Evolutionary conservation across 2,888 invertebrate species (phyloP).

Genomic region (Spicauda simplicius): DNA sequence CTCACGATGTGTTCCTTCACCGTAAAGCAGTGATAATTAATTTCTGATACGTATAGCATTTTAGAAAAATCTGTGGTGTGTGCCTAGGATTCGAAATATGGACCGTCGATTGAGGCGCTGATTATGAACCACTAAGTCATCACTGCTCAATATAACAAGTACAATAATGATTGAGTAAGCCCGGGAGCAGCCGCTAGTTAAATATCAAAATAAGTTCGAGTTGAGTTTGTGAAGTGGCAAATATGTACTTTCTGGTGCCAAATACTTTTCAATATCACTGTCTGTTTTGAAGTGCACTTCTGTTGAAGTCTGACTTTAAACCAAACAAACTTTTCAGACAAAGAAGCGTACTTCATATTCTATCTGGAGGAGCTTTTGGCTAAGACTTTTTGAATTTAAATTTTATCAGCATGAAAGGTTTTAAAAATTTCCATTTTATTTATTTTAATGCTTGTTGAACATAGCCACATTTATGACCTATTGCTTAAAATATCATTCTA

Average conservation of each 20-base stretch:
- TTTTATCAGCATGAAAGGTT: neutral
- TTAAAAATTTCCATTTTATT: neutral
- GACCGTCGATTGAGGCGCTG: too few species aligned
- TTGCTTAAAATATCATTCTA: too few species aligned
- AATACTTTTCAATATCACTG: neutral
- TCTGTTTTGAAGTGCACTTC: constrained; percentile 5
- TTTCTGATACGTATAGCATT: too few species aligned
- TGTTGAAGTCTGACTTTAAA: neutral
- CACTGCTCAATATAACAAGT: too few species aligned
- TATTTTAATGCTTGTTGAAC: too few species aligned
- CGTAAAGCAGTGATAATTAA: too few species aligned
- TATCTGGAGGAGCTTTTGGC: neutral
- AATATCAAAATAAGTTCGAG: neutral
- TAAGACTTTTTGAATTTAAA: neutral
- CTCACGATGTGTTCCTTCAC: too few species aligned
- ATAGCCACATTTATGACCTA: too few species aligned
- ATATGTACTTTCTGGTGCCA: neutral
- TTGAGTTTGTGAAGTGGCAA: neutral
- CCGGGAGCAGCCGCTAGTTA: neutral
- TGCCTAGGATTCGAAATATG: too few species aligned
- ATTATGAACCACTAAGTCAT: too few species aligned
- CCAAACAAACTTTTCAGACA: constrained; percentile 4
- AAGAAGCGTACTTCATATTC: neutral
- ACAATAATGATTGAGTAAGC: too few species aligned
- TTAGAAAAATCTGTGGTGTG: too few species aligned